Percentiles rank a stretch among this genome's conserved stretches.
phyloP scores from a whole-genome alignment of 2,797 vertebrate genomes.

The Acanthurus tractus region DNA sequence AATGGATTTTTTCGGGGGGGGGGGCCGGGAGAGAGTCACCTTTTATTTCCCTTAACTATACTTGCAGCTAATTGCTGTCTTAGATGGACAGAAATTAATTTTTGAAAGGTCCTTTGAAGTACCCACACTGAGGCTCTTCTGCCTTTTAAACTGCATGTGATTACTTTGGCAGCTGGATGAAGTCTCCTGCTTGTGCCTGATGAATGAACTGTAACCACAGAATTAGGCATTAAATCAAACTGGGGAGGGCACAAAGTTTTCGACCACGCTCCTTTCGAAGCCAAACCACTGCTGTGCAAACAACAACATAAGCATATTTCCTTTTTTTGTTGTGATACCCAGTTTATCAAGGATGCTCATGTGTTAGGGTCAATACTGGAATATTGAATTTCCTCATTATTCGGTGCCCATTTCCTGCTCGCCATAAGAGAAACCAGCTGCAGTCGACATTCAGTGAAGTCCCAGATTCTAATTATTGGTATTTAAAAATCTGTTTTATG shows the following conservation, averaged over 20 bases:
- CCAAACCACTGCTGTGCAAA: constrained; percentile 35
- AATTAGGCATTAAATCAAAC: constrained; percentile 69
- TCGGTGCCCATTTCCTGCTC: constrained; percentile 60
- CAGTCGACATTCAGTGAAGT: constrained; percentile 38
- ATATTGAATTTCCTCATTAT: constrained; percentile 61
- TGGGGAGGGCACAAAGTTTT: constrained; percentile 23
- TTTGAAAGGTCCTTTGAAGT: constrained; percentile 80
- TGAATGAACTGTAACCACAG: constrained; percentile 69
- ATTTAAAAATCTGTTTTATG: constrained; percentile 55
- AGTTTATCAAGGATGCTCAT: constrained; percentile 42
- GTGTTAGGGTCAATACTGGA: constrained; percentile 53
- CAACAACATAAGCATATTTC: constrained; percentile 20
- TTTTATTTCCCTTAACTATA: constrained; percentile 69
- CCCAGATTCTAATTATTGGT: constrained; percentile 42
- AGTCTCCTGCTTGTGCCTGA: constrained; percentile 61
- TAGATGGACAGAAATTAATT: constrained; percentile 77
- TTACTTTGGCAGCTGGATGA: constrained; percentile 76
- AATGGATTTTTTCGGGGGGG: constrained; percentile 32
- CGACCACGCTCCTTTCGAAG: constrained; percentile 26
- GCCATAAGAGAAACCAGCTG: constrained; percentile 62
- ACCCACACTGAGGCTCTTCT: constrained; percentile 66
- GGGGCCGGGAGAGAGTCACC: constrained; percentile 63
- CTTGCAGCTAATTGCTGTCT: constrained; percentile 75
- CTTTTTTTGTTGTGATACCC: constrained; percentile 10
- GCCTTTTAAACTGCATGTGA: constrained; percentile 73